Base-by-base conservation (phyloP, 2,888 invertebrate species). In the Plebejus melissa region DNA sequence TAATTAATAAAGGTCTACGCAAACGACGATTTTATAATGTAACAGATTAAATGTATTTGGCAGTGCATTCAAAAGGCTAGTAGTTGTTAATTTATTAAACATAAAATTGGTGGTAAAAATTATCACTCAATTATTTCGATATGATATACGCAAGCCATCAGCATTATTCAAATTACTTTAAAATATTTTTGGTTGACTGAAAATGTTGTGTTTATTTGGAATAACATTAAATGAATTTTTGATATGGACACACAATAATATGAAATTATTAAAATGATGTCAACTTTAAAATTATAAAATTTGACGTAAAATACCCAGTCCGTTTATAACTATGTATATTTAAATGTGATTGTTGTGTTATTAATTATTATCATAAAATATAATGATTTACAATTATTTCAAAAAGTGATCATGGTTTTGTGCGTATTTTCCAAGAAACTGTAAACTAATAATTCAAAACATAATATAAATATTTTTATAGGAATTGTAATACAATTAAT, bases 1-100 rank as follows among this genome's bases (percentile, higher is more conserved):
- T 32, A 72, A 54, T 16, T 54, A 54, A 72, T 28, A 72, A 36
- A 72, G 72, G 72, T 72, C 72, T 54, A 72, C 36, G 72, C 54
- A 36, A 50, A 54, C 72, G 32, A 72, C 72, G 54, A 54, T 50
- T 65, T 28, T 60, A 11, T 28, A 11, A 60, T 60, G 60, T 60
- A 60, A 28, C 22, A 36, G 0, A 38, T 69, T 38, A 71, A 70
- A 38, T 36, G 22, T n/a, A 41, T 41, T 70, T 70, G 70, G 70
- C 46, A 70, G 70, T 70, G 46, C 46, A 46, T 71, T 46, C 71
- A 71, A 38, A 36, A 46, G 22, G 46, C 28, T 71, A 65, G 32
- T 11, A 60, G 11, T 22, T 60, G 60, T 65, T 65, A 13, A 65
- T 22, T 22, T 22, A 65, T 65, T 1, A 32, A 13, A 65, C 65